Percentiles rank a stretch among this genome's conserved stretches.
These are phyloP conservation scores for Pseudachorutes palmiensis DNA, from an alignment of 1,140 invertebrate genomes.

Conservation along the genomic window DNA sequence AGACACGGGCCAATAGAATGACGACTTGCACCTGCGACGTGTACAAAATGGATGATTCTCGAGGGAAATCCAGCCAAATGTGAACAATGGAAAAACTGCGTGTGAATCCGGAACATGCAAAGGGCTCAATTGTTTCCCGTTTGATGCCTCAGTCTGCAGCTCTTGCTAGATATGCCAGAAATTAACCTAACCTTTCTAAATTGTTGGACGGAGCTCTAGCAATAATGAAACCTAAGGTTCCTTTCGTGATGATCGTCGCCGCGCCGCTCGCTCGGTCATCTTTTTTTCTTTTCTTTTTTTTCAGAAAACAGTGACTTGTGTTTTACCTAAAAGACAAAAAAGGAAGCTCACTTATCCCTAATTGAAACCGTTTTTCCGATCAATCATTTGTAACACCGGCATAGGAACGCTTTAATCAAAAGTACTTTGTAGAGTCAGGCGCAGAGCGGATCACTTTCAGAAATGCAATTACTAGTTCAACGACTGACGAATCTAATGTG, in stretches of 20 bases:
- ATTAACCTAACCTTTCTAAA: background rate
- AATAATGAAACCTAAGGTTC: background rate
- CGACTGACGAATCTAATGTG: no score
- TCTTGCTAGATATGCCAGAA: background rate
- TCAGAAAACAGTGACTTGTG: no score
- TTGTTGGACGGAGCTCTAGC: background rate
- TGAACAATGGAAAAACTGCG: background rate
- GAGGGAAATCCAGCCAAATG: background rate
- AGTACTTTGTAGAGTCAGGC: no score
- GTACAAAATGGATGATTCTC: background rate
- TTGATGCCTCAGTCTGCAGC: background rate
- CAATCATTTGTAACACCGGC: background rate
- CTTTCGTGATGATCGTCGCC: background rate
- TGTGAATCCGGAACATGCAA: background rate
- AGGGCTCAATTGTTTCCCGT: background rate
- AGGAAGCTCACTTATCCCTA: background rate
- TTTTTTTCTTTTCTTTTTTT: no score
- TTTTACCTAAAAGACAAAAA: no score
- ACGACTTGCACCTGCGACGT: background rate
- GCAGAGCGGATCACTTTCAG: no score
- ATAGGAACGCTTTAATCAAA: no score
- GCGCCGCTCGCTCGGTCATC: no score
- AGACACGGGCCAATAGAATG: no score
- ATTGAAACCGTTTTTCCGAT: background rate
- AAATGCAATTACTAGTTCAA: no score